A percentile compares a stretch with the other conserved stretches of the same genome.
phyloP scores from a whole-genome alignment of 2,888 invertebrate genomes.

The Scrobipalpa atriplicella region DNA sequence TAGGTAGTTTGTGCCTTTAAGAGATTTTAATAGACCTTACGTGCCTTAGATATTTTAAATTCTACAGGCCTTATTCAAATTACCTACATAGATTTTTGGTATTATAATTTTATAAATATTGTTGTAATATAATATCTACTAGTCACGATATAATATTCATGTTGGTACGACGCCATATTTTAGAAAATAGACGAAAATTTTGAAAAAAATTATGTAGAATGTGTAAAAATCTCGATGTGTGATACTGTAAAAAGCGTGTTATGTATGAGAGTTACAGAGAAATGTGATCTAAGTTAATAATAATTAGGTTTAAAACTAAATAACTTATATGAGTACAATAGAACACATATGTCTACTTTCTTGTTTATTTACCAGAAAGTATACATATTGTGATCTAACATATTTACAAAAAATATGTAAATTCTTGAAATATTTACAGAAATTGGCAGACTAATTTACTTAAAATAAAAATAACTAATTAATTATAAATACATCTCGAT shows the following conservation, averaged over 20 bases:
- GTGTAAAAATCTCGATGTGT: constrained; percentile 59
- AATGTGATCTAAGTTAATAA: constrained; percentile 71
- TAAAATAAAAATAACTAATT: not conserved
- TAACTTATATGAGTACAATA: constrained; percentile 3
- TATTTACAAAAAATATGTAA: not conserved
- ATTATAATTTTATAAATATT: constrained; percentile 38
- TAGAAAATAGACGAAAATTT: constrained; percentile 44
- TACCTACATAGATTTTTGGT: constrained; percentile 36
- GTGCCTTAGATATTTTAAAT: constrained; percentile 59
- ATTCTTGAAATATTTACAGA: not conserved
- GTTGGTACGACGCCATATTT: constrained; percentile 56
- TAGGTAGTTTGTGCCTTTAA: constrained; percentile 41
- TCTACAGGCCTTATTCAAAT: constrained; percentile 42
- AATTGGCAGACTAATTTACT: constrained; percentile 11
- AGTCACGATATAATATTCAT: constrained; percentile 43
- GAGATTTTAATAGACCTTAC: constrained; percentile 36
- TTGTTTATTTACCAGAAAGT: not conserved
- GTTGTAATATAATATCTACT: constrained; percentile 42
- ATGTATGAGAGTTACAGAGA: constrained; percentile 54
- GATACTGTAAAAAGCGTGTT: constrained; percentile 61
- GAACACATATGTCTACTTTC: not conserved
- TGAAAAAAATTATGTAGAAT: constrained; percentile 40
- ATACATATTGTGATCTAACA: not conserved
- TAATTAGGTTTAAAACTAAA: constrained; percentile 46
- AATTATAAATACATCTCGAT: not conserved